Evolutionary conservation across 1,140 invertebrate genomes (phyloP), one percentile per base, ranked within the genome.

Genomic region (Pygmarrhopalites habei): DNA sequence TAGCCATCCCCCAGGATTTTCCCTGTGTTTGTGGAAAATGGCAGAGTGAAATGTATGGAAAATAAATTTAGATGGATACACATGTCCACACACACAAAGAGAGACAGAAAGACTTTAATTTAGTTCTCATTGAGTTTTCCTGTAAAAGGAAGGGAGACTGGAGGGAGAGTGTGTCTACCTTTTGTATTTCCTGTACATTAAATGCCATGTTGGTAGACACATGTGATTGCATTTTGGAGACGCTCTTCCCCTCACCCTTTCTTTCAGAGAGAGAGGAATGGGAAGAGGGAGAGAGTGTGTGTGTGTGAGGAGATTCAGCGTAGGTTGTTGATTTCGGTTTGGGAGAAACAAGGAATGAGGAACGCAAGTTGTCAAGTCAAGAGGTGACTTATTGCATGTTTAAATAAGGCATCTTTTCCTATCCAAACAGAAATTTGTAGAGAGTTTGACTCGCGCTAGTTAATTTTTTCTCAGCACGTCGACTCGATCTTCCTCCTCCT

Each of bases 381-480:
- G 59, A 61, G 52, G 64, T 65, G 64, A 65, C 58, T 65, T 65
- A 65, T 65, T 65, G 58, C 64, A 58, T 65, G 64, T 65, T 65
- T 65, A 65, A 60, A 60, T 60, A 61, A 65, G 58, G 64, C 58
- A 60, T 65, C 58, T 65, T 61, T 65, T 61, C 64, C 64, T 65
- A 65, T 65, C 64, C 55, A 65, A 65, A 65, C 64, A 65, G 51
- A 65, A 65, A 65, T 65, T 65, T 65, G 64, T 65, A 65, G 41
- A 60, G 51, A 15, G 30, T 52, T 64, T 58, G 29, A 60, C 32
- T 58, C 39, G 55, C 23, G 17, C 57, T 59, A 59, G 55, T 51
- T 58, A 58, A 41, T 39, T 64, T 64, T 64, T 64, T 46, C 44
- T 46, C 44, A n/a, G 44, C 5, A 10, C 19, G 44, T 46, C 44